Percentiles rank a stretch among this genome's conserved stretches.
These are phyloP conservation scores for Accipiter superciliosus DNA, from an alignment of 2,797 vertebrate species.

Conservation along the genomic window DNA sequence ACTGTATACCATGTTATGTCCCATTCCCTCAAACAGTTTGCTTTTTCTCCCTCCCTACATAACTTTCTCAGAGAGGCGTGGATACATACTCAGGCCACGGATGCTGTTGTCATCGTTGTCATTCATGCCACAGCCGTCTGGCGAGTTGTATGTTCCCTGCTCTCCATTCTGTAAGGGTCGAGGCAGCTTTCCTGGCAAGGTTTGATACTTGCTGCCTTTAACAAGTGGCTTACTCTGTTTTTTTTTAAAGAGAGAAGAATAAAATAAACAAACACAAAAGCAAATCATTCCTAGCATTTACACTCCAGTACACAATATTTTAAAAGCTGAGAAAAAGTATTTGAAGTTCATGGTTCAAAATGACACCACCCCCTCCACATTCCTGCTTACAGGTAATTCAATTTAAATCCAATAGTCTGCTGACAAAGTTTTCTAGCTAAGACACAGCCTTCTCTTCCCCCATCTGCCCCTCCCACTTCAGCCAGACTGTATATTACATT, in stretches of 20 bases:
- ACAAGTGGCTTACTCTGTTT: conserved; percentile 74
- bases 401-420: not conserved
- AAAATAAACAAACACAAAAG: not conserved
- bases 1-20: accelerated
- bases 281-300: not conserved
- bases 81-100: conserved; percentile 81
- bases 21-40: not conserved
- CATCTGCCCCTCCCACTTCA: not conserved
- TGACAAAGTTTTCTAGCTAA: not conserved
- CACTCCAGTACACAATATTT: not conserved
- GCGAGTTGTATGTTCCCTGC: conserved; percentile 58
- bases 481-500: not conserved
- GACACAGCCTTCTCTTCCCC: not conserved
- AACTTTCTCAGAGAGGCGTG: too few species aligned
- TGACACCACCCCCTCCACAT: accelerated
- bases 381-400: not conserved
- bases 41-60: too few species aligned
- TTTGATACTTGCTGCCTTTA: conserved; percentile 87
- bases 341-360: not conserved
- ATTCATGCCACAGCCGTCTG: conserved; percentile 52
- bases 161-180: conserved; percentile 78
- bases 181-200: conserved; percentile 88
- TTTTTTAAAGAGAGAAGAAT: not conserved
- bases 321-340: not conserved
- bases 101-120: conserved; percentile 72